Conservation (phyloP, 1,140 invertebrate species). For the Chironomus striatipennis region DNA sequence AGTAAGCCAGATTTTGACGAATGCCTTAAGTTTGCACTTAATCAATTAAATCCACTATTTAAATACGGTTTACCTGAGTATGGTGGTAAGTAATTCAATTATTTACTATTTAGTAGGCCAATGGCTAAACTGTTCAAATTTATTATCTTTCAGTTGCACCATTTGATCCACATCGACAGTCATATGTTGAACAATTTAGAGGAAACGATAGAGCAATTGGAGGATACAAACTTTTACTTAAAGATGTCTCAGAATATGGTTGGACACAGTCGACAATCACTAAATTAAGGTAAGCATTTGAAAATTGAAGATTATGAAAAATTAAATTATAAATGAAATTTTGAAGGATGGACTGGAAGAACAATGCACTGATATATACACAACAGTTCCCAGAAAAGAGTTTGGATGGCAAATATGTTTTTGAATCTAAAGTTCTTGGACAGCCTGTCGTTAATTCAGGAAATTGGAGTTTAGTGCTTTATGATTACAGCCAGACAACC, state of each 20-base stretch:
- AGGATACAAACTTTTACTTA: constrained; percentile 58
- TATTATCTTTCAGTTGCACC: constrained; percentile 42
- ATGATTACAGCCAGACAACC: constrained; percentile 65
- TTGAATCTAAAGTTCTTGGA: constrained; percentile 52
- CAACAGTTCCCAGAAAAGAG: constrained; percentile 75
- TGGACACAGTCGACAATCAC: constrained; percentile 68
- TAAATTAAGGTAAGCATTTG: constrained; percentile 49
- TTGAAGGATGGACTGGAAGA: constrained; percentile 53
- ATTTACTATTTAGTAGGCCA: too few relatives aligned
- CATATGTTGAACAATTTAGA: constrained; percentile 53
- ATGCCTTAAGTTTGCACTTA: not conserved
- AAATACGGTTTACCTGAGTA: constrained; percentile 53
- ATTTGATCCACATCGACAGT: constrained; percentile 67
- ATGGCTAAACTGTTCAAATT: too few relatives aligned
- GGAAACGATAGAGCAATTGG: constrained; percentile 47
- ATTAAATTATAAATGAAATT: not conserved
- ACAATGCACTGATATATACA: constrained; percentile 56
- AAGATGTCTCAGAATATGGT: constrained; percentile 63
- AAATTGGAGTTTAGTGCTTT: constrained; percentile 62
- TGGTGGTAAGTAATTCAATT: constrained; percentile 37
- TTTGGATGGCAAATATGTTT: constrained; percentile 57
- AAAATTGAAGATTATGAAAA: not conserved
- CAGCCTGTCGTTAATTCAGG: constrained; percentile 51
- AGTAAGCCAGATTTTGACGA: not conserved
- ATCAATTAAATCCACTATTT: constrained; percentile 11